These are phyloP conservation scores for Recurvirostra avosetta DNA, from an alignment of 2,113 vertebrate species.

Conservation along the genomic window DNA sequence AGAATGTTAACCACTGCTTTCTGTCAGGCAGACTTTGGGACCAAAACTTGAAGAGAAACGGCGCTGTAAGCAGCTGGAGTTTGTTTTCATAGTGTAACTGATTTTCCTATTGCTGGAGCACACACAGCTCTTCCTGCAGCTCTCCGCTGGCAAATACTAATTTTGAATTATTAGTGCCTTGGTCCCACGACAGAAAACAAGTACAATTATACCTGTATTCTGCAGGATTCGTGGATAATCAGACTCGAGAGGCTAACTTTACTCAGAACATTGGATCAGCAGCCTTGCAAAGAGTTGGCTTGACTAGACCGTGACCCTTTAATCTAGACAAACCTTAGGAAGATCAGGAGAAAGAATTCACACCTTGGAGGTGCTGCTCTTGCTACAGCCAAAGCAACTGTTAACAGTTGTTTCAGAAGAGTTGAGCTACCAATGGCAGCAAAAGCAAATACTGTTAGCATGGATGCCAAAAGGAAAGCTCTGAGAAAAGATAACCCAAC, in stretches of 20 bases:
- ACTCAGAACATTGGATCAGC: not conserved
- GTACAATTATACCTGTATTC: fast-evolving
- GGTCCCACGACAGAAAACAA: not conserved
- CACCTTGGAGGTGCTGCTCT: not conserved
- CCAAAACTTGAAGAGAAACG: fast-evolving
- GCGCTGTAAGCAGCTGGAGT: not conserved
- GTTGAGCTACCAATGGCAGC: not conserved
- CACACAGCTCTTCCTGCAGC: not conserved
- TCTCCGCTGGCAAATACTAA: not conserved
- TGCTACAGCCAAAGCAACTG: not conserved
- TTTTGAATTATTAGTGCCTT: not conserved
- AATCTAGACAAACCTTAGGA: not conserved
- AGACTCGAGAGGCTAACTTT: not conserved
- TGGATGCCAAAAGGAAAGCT: not conserved
- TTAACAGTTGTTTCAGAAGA: not conserved
- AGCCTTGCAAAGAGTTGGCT: not conserved
- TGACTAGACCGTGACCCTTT: fast-evolving
- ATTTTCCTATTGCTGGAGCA: not conserved
- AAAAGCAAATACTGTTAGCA: fast-evolving
- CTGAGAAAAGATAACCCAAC: fast-evolving
- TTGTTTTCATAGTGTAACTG: not conserved
- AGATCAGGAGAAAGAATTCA: not conserved
- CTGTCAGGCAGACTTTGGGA: not conserved
- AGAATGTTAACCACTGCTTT: fast-evolving
- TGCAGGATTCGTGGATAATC: not conserved